A percentile compares a stretch with the other conserved stretches of the same genome.
Conservation (phyloP, 2,888 invertebrate genomes). For the Hypomecis atomaria region DNA sequence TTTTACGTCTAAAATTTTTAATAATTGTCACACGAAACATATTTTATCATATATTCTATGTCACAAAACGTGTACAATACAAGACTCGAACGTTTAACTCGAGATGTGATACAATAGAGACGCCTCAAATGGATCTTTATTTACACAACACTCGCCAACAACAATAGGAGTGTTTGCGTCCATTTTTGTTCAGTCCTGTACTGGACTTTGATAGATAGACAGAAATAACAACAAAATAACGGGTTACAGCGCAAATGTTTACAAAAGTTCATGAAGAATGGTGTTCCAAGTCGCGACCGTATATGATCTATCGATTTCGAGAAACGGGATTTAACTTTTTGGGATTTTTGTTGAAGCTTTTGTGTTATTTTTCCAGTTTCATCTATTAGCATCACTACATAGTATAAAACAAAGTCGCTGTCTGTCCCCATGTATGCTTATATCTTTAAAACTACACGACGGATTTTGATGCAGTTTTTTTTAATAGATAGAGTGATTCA, state of each 20-base stretch:
- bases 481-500: too few relatives aligned
- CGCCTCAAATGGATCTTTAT: constrained; percentile 23
- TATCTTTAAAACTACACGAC: too few relatives aligned
- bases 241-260: constrained; percentile 56
- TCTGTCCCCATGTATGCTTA: too few relatives aligned
- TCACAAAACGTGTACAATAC: background rate
- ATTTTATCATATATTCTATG: background rate
- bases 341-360: constrained; percentile 4
- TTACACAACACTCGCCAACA: constrained; percentile 21
- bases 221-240: constrained; percentile 52
- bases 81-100: constrained; percentile 10
- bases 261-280: constrained; percentile 50
- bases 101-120: constrained; percentile 7
- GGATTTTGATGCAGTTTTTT: too few relatives aligned
- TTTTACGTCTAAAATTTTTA: too few relatives aligned
- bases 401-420: too few relatives aligned
- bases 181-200: constrained; percentile 42
- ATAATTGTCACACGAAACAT: constrained; percentile 1
- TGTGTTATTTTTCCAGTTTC: too few relatives aligned
- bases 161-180: constrained; percentile 24
- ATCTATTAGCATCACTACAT: too few relatives aligned
- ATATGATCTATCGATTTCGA: constrained; percentile 54
- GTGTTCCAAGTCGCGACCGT: constrained; percentile 28
- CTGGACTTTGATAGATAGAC: constrained; percentile 67
- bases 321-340: constrained; percentile 13